phyloP scores from a whole-genome alignment of 35 echinoderm and acorn worm genomes.

The Ptychodera flava region DNA sequence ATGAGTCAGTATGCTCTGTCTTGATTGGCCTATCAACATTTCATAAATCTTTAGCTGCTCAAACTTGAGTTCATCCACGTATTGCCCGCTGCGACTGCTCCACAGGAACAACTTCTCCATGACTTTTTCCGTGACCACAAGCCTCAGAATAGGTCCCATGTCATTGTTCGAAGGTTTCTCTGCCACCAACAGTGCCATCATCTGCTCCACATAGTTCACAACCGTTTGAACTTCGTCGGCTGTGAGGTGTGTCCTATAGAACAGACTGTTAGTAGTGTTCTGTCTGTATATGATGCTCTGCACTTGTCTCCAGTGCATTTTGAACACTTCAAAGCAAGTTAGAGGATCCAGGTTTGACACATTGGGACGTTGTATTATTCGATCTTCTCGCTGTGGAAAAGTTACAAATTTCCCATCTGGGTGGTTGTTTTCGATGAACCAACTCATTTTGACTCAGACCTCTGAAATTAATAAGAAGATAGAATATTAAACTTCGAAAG shows the following conservation, averaged over 20 bases:
- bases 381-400: neutral
- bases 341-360: conserved; percentile 4
- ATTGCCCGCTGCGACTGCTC: conserved; percentile 57
- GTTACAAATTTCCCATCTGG: neutral
- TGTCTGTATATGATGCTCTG: conserved; percentile 23
- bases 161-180: conserved; percentile 40
- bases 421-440: neutral
- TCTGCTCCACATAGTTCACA: conserved; percentile 79
- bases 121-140: conserved; percentile 58
- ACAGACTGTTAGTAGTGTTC: conserved; percentile 15
- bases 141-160: conserved; percentile 60
- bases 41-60: conserved; percentile 80
- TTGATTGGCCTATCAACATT: conserved; percentile 71
- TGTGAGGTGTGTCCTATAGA: conserved; percentile 37
- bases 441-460: too few species aligned
- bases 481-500: too few species aligned
- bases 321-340: conserved; percentile 61
- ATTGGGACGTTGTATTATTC: neutral
- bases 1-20: conserved; percentile 76
- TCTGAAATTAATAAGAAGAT: too few species aligned
- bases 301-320: conserved; percentile 66
- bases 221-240: conserved; percentile 84
- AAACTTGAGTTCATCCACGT: conserved; percentile 68
- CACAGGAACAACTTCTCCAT: conserved; percentile 78
- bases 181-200: conserved; percentile 82